These are phyloP conservation scores for Lutjanus campechanus DNA, from an alignment of 2,797 vertebrate species.

Conservation along the genomic window DNA sequence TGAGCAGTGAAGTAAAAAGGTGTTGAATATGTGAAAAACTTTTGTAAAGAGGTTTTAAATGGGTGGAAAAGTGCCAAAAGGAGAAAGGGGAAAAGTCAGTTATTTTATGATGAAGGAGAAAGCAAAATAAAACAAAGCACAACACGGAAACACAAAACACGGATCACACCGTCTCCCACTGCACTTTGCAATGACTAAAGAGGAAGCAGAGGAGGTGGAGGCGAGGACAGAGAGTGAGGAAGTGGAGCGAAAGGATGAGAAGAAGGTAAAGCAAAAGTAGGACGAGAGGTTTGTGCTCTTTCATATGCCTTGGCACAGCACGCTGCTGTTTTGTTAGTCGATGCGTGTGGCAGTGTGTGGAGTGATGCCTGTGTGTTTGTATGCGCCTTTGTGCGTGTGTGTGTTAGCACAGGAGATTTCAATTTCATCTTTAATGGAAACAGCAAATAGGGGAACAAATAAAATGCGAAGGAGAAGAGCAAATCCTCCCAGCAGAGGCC, in stretches of 20 bases:
- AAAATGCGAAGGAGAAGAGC: slow-evolving; percentile 68
- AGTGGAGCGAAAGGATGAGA: slow-evolving; percentile 59
- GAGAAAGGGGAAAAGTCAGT: slow-evolving; percentile 33
- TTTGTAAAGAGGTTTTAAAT: slow-evolving; percentile 20
- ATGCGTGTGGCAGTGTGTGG: slow-evolving; percentile 16
- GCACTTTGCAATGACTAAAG: slow-evolving; percentile 48
- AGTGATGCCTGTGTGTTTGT: slow-evolving; percentile 7
- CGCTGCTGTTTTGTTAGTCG: slow-evolving; percentile 58
- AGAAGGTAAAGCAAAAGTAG: slow-evolving; percentile 77
- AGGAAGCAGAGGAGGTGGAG: slow-evolving; percentile 45
- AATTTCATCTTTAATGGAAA: slow-evolving; percentile 80
- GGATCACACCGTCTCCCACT: slow-evolving; percentile 38
- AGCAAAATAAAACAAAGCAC: slow-evolving; percentile 32
- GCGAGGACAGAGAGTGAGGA: slow-evolving; percentile 47
- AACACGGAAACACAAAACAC: slow-evolving; percentile 42
- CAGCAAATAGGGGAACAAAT: slow-evolving; percentile 74
- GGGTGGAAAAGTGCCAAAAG: slow-evolving; percentile 48
- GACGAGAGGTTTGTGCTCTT: slow-evolving; percentile 79
- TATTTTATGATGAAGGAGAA: slow-evolving; percentile 41
- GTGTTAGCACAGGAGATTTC: slow-evolving; percentile 66
- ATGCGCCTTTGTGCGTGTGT: neutral
- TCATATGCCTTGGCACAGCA: slow-evolving; percentile 69
- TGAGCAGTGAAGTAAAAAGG: slow-evolving; percentile 16
- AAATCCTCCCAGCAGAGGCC: slow-evolving; percentile 69
- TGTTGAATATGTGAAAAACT: slow-evolving; percentile 42